A percentile compares a stretch with the other conserved stretches of the same genome.
Evolutionary conservation across 2,888 invertebrate species (phyloP).

Genomic region (Latrodectus elegans): DNA sequence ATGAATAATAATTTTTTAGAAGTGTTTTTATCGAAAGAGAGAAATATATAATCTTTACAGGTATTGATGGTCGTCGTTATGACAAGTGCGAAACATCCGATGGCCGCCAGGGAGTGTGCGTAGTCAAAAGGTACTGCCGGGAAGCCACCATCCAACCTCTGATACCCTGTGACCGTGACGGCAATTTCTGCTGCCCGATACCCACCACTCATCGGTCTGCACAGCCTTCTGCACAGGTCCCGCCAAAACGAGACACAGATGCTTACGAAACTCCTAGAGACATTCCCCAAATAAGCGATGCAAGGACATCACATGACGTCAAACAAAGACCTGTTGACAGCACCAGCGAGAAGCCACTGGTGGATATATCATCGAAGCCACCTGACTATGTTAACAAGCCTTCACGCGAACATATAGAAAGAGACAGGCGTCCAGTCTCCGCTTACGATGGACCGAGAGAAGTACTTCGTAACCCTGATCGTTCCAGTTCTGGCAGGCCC

Average conservation of each 20-base stretch:
- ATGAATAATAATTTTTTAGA: no score
- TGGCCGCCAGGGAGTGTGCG: conserved; percentile 53
- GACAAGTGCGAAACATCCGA: conserved; percentile 48
- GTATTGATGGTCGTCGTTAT: conserved; percentile 30
- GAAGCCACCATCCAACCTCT: conserved; percentile 19
- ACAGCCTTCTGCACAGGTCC: background rate
- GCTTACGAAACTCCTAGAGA: background rate
- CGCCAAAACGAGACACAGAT: background rate
- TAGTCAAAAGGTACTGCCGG: conserved; percentile 41
- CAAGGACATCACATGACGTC: background rate
- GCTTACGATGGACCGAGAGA: no score
- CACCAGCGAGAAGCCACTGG: background rate
- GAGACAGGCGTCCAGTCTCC: no score
- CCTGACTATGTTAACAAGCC: no score
- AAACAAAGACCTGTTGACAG: background rate
- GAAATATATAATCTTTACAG: background rate
- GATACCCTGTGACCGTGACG: conserved; percentile 7
- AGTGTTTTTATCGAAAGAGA: no score
- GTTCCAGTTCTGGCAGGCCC: background rate
- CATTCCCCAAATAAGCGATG: background rate
- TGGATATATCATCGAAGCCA: no score
- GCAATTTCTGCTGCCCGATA: conserved; percentile 40
- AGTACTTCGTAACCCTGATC: no score
- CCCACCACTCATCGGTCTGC: background rate
- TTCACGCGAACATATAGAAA: no score